Base-by-base conservation (phyloP, 1,140 invertebrate genomes). In the Anastatus disparis region DNA sequence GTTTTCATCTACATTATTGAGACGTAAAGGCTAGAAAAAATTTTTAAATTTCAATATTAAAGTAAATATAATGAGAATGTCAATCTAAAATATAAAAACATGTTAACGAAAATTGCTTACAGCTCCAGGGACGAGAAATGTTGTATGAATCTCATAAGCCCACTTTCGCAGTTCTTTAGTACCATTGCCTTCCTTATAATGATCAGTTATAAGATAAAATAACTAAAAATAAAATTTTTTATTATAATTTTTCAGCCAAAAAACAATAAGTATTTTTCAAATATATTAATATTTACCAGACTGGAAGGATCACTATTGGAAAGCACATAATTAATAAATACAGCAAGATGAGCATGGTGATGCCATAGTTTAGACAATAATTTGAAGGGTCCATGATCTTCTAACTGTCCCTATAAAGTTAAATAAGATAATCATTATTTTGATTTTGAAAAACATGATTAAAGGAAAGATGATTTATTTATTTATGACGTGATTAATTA, bases 101-200 rank as follows among this genome's bases (percentile, higher is more conserved):
- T n/a, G n/a, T n/a, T n/a, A n/a, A n/a, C n/a, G n/a, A n/a, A n/a
- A n/a, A 50, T 70, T 69, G 87, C 87, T 87, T 81, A 89, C 94
- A 75, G 96, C 95, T 78, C 92, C 91, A 77, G 95, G 95, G 77
- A 96, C 93, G 67, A 98, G 87, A 87, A 98, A 99, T 78, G 94
- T 96, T 63, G 97, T 98, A 86, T 97, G 95, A 78, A 99, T 97
- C 88, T 99, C 97, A 87, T 98, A 98, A 29, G 96, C 96, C 96
- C 96, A 99, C 83, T 96, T 95, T 64, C 93, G 90, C 90, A 98
- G 91, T 79, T 97, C 95, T 85, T 96, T 96, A 38, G 89, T 89
- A n/a, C n/a, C n/a, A 77, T 91, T 94, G 31, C 93, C 93, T 80
- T 94, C 91, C 79, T 94, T 93, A 82, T 94, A 96, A 35, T 93